phyloP scores from a whole-genome alignment of 2,888 invertebrate genomes.

The Clitarchus hookeri region DNA sequence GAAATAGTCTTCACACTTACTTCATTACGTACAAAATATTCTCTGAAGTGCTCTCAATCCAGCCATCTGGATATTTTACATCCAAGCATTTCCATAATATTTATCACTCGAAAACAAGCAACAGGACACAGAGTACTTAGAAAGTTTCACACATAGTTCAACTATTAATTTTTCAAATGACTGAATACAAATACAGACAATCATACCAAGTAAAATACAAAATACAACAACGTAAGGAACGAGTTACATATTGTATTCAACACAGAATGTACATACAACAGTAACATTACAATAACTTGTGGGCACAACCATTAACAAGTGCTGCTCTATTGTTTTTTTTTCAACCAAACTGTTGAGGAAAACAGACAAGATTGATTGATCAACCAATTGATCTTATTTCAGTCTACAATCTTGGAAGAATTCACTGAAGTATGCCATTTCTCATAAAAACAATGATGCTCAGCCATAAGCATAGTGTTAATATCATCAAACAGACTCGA shows the following conservation, averaged over 20 bases:
- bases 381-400: not conserved
- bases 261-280: not conserved
- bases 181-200: not conserved
- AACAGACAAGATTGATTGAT: not conserved
- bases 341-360: not conserved
- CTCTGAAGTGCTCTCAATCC: not conserved
- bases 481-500: not conserved
- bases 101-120: not conserved
- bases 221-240: not conserved
- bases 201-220: not conserved
- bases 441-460: not conserved
- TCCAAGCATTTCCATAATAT: not conserved
- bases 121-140: not conserved
- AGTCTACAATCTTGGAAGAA: not conserved
- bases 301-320: constrained; percentile 11
- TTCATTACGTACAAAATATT: not conserved
- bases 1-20: not conserved
- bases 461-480: not conserved
- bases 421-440: not conserved
- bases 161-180: not conserved
- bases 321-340: not conserved
- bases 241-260: not conserved
- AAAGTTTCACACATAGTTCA: not conserved
- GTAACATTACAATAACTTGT: not conserved
- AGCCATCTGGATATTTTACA: not conserved